Conservation (phyloP, 2,113 vertebrate species). For the Thunnus maccoyii region DNA sequence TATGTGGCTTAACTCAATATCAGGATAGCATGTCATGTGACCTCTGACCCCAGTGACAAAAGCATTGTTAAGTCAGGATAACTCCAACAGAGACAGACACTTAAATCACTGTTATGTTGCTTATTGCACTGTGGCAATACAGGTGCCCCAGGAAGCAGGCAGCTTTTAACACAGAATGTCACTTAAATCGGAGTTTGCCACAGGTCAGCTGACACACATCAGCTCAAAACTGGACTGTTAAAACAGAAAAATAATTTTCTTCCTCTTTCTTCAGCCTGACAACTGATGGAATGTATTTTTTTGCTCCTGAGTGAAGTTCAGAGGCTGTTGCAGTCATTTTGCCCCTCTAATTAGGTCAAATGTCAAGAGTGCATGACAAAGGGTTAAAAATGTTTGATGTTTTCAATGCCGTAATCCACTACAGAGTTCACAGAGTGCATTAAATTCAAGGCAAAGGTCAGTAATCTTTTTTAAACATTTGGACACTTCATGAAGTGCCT, state of each 20-base stretch:
- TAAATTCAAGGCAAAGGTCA: not conserved
- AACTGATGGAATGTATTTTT: not conserved
- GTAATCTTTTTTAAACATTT: not conserved
- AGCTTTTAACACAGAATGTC: conserved; percentile 8
- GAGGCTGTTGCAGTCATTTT: not conserved
- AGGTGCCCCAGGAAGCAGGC: not conserved
- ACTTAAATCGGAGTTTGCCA: not conserved
- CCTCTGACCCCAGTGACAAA: conserved; percentile 9
- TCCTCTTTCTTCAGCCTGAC: not conserved
- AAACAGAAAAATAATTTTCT: too few species aligned
- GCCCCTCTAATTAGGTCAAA: conserved; percentile 13
- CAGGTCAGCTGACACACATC: not conserved
- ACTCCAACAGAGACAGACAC: conserved; percentile 29
- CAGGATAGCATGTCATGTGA: not conserved
- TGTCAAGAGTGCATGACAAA: not conserved
- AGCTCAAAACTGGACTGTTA: too few species aligned
- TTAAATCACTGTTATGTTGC: conserved; percentile 25
- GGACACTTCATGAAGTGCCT: too few species aligned
- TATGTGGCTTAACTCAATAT: not conserved
- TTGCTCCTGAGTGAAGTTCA: not conserved
- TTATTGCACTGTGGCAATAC: conserved; percentile 6
- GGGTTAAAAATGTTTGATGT: conserved; percentile 6
- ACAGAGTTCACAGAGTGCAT: not conserved
- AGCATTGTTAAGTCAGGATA: conserved; percentile 1
- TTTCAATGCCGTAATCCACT: not conserved